Conservation (phyloP, 2,888 invertebrate species). For the Chesias legatella region DNA sequence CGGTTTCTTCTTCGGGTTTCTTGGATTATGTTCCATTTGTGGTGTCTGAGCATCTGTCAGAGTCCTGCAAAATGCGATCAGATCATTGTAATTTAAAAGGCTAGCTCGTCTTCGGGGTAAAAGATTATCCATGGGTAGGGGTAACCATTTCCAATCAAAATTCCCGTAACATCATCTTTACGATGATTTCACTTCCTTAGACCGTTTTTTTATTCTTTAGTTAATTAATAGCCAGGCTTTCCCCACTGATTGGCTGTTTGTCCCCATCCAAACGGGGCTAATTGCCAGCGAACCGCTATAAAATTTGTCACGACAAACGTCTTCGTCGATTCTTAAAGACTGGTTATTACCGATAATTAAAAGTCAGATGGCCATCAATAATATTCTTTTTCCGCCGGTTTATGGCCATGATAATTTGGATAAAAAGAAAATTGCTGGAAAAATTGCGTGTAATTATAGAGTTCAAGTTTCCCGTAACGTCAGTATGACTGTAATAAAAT, state of each 20-base stretch:
- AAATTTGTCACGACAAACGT: conserved; percentile 34
- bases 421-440: conserved; percentile 14
- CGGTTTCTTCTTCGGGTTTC: no score
- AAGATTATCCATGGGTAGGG: no score
- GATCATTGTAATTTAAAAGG: no score
- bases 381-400: conserved; percentile 21
- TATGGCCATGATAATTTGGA: conserved; percentile 14
- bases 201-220: no score
- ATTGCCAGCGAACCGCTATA: conserved; percentile 28
- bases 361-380: conserved; percentile 35
- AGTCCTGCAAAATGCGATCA: no score
- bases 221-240: conserved; percentile 10
- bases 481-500: no score
- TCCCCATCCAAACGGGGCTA: conserved; percentile 10
- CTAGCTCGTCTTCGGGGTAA: no score
- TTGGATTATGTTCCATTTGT: no score
- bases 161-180: no score
- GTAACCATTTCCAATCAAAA: no score
- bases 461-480: no score
- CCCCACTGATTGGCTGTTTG: conserved; percentile 9
- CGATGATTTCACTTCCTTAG: background rate
- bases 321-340: conserved; percentile 30
- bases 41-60: no score
- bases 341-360: conserved; percentile 41
- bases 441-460: conserved; percentile 9